These are phyloP conservation scores for Geodia barretti DNA, from an alignment of 37 sponge, comb jelly and placozoan species.

Conservation along the genomic window DNA sequence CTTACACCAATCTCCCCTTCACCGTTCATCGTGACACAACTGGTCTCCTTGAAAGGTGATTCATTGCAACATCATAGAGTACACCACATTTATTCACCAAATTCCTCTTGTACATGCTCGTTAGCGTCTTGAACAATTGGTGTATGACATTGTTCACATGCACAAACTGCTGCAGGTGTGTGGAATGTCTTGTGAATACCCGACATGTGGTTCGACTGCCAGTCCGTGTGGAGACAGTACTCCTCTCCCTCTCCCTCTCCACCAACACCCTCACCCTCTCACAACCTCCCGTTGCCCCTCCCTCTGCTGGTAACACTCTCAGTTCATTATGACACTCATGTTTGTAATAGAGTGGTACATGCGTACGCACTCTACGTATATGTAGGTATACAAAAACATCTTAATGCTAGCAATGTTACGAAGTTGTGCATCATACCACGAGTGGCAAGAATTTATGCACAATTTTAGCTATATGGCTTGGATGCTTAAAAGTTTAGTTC, in stretches of 20 bases:
- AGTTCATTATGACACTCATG: too few relatives aligned
- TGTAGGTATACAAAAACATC: background rate
- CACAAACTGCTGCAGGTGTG: slow-evolving; percentile 46
- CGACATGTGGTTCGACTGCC: slow-evolving; percentile 38
- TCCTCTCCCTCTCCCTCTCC: slow-evolving; percentile 49
- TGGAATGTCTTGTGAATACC: slow-evolving; percentile 51
- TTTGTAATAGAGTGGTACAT: too few relatives aligned
- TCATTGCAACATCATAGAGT: background rate
- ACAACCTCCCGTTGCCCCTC: slow-evolving; percentile 13
- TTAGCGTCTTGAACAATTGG: background rate
- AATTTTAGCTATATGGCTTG: too few relatives aligned
- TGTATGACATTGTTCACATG: background rate
- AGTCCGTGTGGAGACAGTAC: slow-evolving; percentile 33
- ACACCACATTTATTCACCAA: background rate
- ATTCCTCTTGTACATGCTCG: background rate
- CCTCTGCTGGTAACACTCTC: slow-evolving; percentile 9
- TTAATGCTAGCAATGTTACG: too few relatives aligned
- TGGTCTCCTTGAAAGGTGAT: slow-evolving; percentile 27
- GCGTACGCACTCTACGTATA: background rate
- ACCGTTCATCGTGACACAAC: background rate
- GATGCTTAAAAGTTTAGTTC: background rate
- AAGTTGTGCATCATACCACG: too few relatives aligned
- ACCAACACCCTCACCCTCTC: slow-evolving; percentile 34
- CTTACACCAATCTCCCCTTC: slow-evolving; percentile 9
- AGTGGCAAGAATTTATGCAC: too few relatives aligned